Evolutionary conservation across 2,113 vertebrate genomes (phyloP).

Genomic region (Pogonocichla stellata): DNA sequence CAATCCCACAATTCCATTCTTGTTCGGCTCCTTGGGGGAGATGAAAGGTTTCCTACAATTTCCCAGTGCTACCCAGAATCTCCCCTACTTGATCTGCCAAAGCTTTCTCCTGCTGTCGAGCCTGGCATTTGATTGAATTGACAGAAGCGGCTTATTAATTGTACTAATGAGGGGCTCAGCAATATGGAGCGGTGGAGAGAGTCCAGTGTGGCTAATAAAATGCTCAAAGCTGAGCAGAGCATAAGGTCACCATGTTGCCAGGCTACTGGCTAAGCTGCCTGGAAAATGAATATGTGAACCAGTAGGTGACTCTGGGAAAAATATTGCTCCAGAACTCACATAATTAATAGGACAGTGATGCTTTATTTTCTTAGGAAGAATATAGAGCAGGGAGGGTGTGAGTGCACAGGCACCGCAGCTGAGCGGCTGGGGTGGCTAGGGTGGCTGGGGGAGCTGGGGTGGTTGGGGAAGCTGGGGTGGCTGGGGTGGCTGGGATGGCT

Average conservation of each 20-base stretch:
- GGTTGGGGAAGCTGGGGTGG: too few species aligned
- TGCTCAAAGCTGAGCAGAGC: constrained; percentile 7
- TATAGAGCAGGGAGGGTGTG: background rate
- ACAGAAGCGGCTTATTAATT: constrained; percentile 69
- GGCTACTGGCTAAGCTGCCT: constrained; percentile 54
- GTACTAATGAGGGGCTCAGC: constrained; percentile 73
- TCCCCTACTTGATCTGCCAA: constrained; percentile 52
- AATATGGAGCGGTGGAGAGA: constrained; percentile 27
- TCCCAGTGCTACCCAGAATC: constrained; percentile 48
- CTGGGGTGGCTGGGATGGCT: too few species aligned
- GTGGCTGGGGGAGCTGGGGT: too few species aligned
- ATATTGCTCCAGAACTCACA: constrained; percentile 38
- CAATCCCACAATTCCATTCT: constrained; percentile 54
- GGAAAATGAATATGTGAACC: constrained; percentile 32
- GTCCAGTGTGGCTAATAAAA: constrained; percentile 68
- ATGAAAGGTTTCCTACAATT: constrained; percentile 64
- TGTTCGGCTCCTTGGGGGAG: constrained; percentile 38
- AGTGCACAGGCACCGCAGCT: accelerated
- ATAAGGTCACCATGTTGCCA: constrained; percentile 60
- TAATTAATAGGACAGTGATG: constrained; percentile 49
- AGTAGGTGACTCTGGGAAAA: constrained; percentile 64
- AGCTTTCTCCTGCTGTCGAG: constrained; percentile 59
- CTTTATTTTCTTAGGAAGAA: constrained; percentile 37
- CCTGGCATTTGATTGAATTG: constrained; percentile 62
- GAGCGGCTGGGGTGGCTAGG: background rate